A percentile compares a stretch with the other conserved stretches of the same genome.
phyloP scores from a whole-genome alignment of 2,888 invertebrate genomes.

The Nysson spinosus region DNA sequence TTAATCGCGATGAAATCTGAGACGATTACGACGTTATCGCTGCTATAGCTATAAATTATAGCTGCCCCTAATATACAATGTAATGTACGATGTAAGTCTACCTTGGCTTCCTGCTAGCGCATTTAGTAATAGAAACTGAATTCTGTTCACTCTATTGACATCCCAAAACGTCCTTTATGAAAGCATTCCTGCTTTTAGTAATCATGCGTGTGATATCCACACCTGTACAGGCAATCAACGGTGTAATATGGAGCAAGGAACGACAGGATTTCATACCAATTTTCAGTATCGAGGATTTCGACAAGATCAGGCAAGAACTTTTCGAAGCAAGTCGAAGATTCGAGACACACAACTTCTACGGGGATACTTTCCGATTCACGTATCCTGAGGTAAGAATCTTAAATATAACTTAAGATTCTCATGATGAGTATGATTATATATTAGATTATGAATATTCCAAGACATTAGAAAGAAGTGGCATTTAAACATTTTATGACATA shows the following conservation, averaged over 20 bases:
- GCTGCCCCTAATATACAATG: too few relatives aligned
- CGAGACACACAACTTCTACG: constrained; percentile 43
- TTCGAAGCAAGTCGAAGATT: constrained; percentile 3
- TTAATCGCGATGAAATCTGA: too few relatives aligned
- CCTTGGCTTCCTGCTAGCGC: too few relatives aligned
- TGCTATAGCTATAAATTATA: too few relatives aligned
- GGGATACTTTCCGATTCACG: constrained; percentile 27
- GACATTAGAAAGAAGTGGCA: too few relatives aligned
- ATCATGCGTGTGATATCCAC: background rate
- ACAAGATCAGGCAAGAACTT: constrained; percentile 3
- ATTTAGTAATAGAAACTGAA: background rate
- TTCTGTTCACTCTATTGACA: background rate
- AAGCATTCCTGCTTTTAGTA: constrained; percentile 7
- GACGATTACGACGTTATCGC: too few relatives aligned
- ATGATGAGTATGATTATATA: background rate
- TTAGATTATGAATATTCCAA: too few relatives aligned
- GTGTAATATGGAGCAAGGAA: constrained; percentile 40
- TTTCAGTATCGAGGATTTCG: constrained; percentile 20
- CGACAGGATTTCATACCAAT: constrained; percentile 37
- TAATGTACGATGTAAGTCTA: too few relatives aligned
- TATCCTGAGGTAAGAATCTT: constrained; percentile 46
- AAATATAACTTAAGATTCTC: background rate
- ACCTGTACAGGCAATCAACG: constrained; percentile 12
- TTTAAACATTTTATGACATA: too few relatives aligned
- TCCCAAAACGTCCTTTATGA: constrained; percentile 4